Evolutionary conservation across 2,888 invertebrate species (phyloP).

Genomic region (Bruchidius siliquastri): DNA sequence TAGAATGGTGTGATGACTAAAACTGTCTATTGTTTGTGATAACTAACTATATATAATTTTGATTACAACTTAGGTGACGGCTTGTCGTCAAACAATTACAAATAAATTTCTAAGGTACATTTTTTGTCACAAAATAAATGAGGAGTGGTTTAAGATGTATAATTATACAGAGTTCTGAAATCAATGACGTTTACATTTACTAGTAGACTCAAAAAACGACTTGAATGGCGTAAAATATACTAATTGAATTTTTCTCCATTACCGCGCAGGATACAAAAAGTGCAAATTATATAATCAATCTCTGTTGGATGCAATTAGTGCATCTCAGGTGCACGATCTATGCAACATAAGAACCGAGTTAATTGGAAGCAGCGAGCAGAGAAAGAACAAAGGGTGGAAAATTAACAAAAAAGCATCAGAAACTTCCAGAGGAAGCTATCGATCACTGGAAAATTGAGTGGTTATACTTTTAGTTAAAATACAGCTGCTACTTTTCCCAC

Average conservation of each 20-base stretch:
- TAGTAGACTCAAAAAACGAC: no score
- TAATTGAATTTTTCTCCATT: background rate
- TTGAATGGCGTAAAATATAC: no score
- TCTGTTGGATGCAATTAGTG: background rate
- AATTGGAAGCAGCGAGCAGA: background rate
- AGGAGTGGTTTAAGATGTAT: no score
- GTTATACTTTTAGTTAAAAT: background rate
- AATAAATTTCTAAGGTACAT: no score
- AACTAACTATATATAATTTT: no score
- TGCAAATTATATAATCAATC: background rate
- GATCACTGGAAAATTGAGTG: background rate
- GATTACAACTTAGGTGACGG: no score
- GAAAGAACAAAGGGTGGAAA: background rate
- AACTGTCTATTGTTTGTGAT: no score
- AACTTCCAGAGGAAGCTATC: background rate
- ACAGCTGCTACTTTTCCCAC: background rate
- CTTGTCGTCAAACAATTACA: no score
- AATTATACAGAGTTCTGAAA: no score
- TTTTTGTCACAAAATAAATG: no score
- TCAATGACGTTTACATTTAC: no score
- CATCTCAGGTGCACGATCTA: background rate
- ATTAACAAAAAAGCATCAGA: background rate
- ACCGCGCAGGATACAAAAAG: background rate
- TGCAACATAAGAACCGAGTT: background rate
- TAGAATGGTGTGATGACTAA: no score